A percentile compares a stretch with the other conserved stretches of the same genome.
These are phyloP conservation scores for Dendrocopos noguchii DNA, from an alignment of 2,113 vertebrate species.

Conservation along the genomic window DNA sequence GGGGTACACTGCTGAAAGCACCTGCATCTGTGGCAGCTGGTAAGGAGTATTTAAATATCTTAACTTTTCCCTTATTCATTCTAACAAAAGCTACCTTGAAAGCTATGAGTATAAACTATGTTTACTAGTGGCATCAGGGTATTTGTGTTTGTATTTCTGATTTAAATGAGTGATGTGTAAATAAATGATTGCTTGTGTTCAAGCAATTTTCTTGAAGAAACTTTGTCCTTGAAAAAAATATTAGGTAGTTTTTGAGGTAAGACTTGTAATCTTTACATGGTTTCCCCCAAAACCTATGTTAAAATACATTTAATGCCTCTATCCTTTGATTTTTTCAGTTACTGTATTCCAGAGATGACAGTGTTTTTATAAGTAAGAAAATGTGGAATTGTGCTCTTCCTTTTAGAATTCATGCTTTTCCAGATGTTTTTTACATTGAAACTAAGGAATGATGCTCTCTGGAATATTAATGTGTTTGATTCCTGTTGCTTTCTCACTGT, in stretches of 20 bases:
- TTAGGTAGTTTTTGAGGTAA: not conserved
- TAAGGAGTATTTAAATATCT: conserved; percentile 35
- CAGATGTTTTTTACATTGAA: not conserved
- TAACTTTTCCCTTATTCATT: not conserved
- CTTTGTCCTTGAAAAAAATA: not conserved
- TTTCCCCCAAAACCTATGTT: not conserved
- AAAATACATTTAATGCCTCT: not conserved
- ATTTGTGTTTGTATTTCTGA: not conserved
- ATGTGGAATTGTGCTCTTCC: not conserved
- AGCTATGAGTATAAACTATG: not conserved
- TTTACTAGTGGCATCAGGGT: not conserved
- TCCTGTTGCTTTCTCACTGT: not conserved
- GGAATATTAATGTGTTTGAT: not conserved
- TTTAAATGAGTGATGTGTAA: not conserved
- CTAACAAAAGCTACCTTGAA: not conserved
- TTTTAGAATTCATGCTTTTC: not conserved
- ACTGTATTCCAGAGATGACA: not conserved
- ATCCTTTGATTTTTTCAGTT: not conserved
- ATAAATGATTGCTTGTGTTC: not conserved
- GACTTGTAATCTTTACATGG: not conserved
- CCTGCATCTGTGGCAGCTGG: conserved; percentile 74
- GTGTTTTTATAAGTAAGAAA: not conserved
- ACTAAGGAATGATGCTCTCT: not conserved
- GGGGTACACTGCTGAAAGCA: conserved; percentile 80
- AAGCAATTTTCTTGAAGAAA: not conserved